These are phyloP conservation scores for Enteromius unitaeniatus DNA, from an alignment of 2,797 vertebrate species.

Conservation along the genomic window DNA sequence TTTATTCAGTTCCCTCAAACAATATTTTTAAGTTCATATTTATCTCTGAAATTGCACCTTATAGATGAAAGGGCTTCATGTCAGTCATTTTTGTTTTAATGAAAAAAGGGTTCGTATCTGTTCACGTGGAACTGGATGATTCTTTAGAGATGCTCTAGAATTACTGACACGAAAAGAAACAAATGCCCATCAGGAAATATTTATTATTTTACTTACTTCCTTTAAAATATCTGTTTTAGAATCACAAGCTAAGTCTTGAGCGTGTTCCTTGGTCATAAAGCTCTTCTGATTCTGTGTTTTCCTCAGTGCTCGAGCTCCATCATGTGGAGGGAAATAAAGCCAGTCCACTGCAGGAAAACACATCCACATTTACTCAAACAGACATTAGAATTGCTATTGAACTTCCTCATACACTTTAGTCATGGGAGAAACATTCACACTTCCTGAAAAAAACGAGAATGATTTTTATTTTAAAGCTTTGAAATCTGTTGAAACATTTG, in stretches of 20 bases:
- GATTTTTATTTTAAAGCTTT: not conserved
- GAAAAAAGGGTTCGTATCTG: not conserved
- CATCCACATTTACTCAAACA: not conserved
- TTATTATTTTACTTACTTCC: not conserved
- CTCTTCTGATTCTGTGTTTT: too few relatives aligned
- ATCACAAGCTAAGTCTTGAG: too few relatives aligned
- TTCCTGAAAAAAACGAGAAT: not conserved
- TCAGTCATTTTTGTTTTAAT: not conserved
- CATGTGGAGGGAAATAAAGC: not conserved
- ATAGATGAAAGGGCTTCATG: not conserved
- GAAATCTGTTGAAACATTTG: too few relatives aligned
- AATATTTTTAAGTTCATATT: not conserved
- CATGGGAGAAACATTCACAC: not conserved
- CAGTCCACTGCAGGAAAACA: not conserved
- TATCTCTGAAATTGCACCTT: not conserved
- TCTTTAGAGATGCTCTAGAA: not conserved
- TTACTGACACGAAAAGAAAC: not conserved
- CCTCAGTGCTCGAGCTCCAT: not conserved
- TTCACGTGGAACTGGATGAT: not conserved
- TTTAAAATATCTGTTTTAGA: not conserved
- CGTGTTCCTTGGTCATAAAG: rapidly evolving
- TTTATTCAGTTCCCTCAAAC: not conserved
- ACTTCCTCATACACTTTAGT: not conserved
- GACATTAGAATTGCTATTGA: not conserved
- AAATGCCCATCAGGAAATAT: not conserved